phyloP scores from a whole-genome alignment of 2,113 vertebrate genomes.

The Varanus komodoensis region DNA sequence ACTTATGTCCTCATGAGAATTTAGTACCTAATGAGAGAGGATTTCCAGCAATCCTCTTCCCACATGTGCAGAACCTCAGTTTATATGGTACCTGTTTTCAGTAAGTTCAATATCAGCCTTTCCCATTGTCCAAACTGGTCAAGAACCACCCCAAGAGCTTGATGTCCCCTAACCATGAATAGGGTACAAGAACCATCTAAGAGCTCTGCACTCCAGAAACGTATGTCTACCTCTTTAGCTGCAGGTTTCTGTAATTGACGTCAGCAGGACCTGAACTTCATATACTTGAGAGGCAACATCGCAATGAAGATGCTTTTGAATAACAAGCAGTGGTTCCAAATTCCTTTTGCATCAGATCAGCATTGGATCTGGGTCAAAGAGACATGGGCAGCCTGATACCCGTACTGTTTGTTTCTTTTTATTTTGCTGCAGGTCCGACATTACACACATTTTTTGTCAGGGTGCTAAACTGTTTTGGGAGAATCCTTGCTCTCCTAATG shows the following conservation, averaged over 20 bases:
- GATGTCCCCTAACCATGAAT: not conserved
- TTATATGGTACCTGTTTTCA: not conserved
- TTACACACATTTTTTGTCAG: not conserved
- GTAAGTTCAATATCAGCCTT: not conserved
- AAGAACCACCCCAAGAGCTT: not conserved
- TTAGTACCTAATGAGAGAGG: not conserved
- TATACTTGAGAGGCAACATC: not conserved
- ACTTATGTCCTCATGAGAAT: not conserved
- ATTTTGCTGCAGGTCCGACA: conserved; percentile 7
- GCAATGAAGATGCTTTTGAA: not conserved
- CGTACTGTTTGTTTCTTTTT: not conserved
- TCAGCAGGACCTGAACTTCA: not conserved
- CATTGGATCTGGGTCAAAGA: not conserved
- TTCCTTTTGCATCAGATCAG: not conserved
- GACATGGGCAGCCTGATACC: not conserved
- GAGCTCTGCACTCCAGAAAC: not conserved
- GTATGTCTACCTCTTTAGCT: not conserved
- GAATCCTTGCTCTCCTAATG: conserved; percentile 55
- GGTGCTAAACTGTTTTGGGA: conserved; percentile 44
- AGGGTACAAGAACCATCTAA: not conserved
- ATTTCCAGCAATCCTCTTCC: not conserved
- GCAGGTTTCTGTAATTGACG: not conserved
- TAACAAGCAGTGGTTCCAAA: not conserved
- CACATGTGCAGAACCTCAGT: not conserved
- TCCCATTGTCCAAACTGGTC: not conserved